Conservation (phyloP, 2,113 vertebrate species). For the Hylia prasina region DNA sequence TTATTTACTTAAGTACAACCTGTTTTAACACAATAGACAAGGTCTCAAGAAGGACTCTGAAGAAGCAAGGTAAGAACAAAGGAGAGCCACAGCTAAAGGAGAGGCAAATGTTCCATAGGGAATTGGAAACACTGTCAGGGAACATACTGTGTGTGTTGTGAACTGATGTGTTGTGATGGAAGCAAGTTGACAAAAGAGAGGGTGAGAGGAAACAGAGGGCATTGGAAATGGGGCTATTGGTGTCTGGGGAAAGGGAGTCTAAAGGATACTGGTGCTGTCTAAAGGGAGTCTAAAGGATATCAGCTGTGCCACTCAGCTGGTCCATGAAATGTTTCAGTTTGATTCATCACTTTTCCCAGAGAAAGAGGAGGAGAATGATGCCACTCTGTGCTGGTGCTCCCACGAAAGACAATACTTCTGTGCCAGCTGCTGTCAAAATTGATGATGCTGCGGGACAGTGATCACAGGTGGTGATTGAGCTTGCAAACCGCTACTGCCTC, state of each 20-base stretch:
- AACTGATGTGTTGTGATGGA: neutral
- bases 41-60: neutral
- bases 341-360: neutral
- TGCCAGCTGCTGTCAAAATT: neutral
- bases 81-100: neutral
- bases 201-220: neutral
- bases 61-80: neutral
- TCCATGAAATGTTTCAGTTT: neutral
- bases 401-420: neutral
- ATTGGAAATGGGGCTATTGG: neutral
- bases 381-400: neutral
- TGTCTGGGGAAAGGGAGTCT: neutral
- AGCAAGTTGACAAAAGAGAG: neutral
- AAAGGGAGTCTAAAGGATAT: neutral
- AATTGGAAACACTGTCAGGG: neutral
- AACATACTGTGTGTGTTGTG: fast-evolving
- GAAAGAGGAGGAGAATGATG: neutral
- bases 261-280: too few species aligned
- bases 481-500: neutral
- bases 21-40: neutral
- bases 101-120: neutral
- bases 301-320: neutral
- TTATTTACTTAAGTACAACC: neutral
- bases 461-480: fast-evolving
- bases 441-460: neutral